Percentiles rank a stretch among this genome's conserved stretches.
Conservation (phyloP, 2,797 vertebrate genomes). For the Amblyraja radiata region DNA sequence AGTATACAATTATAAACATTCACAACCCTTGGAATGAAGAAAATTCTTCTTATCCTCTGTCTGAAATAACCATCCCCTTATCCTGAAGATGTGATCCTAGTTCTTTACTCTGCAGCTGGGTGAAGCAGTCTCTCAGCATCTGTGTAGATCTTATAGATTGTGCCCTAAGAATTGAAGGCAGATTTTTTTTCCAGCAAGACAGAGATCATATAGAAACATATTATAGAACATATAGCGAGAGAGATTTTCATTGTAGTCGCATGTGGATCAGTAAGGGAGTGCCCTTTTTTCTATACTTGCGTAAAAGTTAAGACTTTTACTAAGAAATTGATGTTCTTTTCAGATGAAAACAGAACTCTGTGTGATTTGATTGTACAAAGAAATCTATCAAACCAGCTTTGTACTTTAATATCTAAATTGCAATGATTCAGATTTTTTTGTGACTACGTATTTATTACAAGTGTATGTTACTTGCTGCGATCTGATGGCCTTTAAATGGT, state of each 20-base stretch:
- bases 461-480: neutral
- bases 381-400: neutral
- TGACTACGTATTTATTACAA: neutral
- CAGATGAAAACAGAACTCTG: neutral
- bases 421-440: neutral
- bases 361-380: neutral
- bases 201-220: neutral
- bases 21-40: neutral
- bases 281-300: neutral
- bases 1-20: neutral
- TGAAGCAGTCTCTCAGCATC: neutral
- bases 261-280: neutral
- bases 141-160: neutral
- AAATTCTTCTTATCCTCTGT: neutral
- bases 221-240: neutral
- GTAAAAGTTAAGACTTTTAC: neutral
- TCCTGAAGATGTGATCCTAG: neutral
- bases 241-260: neutral
- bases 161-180: neutral
- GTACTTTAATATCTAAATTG: neutral
- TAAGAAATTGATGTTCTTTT: neutral
- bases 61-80: neutral
- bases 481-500: neutral
- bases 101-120: neutral
- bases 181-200: neutral